Percentiles rank a stretch among this genome's conserved stretches.
Evolutionary conservation across 2,888 invertebrate species (phyloP).

Genomic region (Osmoderma eremita): DNA sequence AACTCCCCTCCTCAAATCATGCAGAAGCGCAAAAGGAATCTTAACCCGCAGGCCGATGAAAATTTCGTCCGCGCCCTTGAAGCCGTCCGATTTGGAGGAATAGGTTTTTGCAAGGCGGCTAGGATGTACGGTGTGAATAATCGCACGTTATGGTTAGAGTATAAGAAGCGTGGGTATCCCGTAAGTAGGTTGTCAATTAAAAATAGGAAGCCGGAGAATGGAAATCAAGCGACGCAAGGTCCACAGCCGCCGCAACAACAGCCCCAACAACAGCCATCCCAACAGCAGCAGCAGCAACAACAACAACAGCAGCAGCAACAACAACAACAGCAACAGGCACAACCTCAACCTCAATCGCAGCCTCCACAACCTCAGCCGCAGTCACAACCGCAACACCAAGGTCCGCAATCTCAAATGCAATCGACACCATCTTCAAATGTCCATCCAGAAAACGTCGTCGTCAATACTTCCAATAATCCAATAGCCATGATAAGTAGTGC

Average conservation of each 20-base stretch:
- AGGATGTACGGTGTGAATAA: conserved; percentile 87
- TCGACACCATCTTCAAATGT: conserved; percentile 55
- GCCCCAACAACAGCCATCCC: conserved; percentile 51
- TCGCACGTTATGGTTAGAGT: conserved; percentile 85
- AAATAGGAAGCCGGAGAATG: conserved; percentile 73
- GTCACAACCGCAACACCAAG: conserved; percentile 60
- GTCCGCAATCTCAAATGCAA: conserved; percentile 55
- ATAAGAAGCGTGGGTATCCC: conserved; percentile 85
- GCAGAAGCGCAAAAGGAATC: conserved; percentile 76
- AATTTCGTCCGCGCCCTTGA: conserved; percentile 84
- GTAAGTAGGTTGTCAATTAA: conserved; percentile 83
- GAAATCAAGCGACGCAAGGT: conserved; percentile 35
- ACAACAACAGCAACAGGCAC: conserved; percentile 57
- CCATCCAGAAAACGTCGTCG: conserved; percentile 61
- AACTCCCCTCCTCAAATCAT: conserved; percentile 63
- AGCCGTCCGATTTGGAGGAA: conserved; percentile 83
- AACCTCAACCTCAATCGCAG: conserved; percentile 48
- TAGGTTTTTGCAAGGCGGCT: conserved; percentile 88
- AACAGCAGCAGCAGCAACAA: conserved; percentile 62
- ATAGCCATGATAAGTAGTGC: conserved; percentile 72
- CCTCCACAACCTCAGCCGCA: conserved; percentile 60
- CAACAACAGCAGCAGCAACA: conserved; percentile 62
- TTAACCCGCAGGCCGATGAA: conserved; percentile 84
- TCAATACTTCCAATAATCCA: conserved; percentile 62
- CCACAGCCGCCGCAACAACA: conserved; percentile 59